A percentile compares a stretch with the other conserved stretches of the same genome.
Conservation (phyloP, 1,140 invertebrate genomes). For the Halictus rubicundus region DNA sequence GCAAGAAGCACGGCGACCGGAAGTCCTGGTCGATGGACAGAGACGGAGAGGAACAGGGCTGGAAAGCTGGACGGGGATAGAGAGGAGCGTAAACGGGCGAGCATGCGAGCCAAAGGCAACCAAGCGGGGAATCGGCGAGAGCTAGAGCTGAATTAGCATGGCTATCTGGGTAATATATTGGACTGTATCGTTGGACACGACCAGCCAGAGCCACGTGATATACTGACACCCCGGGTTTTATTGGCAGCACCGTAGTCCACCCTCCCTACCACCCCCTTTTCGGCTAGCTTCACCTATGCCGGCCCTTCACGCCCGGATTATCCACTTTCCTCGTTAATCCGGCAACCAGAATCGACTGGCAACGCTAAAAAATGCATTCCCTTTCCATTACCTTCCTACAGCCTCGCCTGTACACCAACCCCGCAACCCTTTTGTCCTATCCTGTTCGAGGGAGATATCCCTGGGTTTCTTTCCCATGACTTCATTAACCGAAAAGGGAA, state of each 20-base stretch:
- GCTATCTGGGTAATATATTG: constrained; percentile 76
- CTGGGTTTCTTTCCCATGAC: too few species aligned
- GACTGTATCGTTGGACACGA: constrained; percentile 71
- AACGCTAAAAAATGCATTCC: constrained; percentile 59
- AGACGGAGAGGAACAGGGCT: not conserved
- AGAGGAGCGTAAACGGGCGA: constrained; percentile 32
- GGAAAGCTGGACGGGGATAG: not conserved
- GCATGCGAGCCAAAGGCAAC: constrained; percentile 52
- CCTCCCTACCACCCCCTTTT: constrained; percentile 20
- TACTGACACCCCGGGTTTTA: constrained; percentile 66
- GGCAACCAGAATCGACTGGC: constrained; percentile 36
- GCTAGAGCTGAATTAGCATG: constrained; percentile 73
- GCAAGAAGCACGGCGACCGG: not conserved
- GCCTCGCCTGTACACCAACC: not conserved
- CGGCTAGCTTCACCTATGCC: constrained; percentile 31
- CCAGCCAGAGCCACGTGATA: constrained; percentile 63
- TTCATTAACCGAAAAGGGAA: not conserved
- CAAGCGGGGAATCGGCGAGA: constrained; percentile 58
- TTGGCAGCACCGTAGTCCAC: constrained; percentile 63
- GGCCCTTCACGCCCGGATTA: constrained; percentile 65
- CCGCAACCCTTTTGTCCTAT: too few species aligned
- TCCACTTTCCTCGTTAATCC: constrained; percentile 71
- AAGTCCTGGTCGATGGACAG: not conserved
- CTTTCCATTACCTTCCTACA: constrained; percentile 39
- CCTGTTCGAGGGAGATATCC: too few species aligned